Percentiles rank a stretch among this genome's conserved stretches.
These are phyloP conservation scores for Puntigrus tetrazona DNA, from an alignment of 2,113 vertebrate species.

Conservation along the genomic window DNA sequence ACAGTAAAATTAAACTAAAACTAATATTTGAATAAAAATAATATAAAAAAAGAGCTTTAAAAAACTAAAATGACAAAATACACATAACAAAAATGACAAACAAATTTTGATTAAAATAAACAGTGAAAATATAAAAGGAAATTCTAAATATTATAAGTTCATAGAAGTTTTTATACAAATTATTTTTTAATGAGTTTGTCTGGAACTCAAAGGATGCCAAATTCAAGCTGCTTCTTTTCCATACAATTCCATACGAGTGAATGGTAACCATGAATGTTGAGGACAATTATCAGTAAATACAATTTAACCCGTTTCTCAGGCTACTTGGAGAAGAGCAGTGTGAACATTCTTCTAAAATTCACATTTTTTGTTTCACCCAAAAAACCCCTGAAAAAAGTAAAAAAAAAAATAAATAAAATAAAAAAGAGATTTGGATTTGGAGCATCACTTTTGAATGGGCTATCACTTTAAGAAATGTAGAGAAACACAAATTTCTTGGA, in stretches of 20 bases:
- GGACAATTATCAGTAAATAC: not conserved
- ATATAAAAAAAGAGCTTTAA: too few species aligned
- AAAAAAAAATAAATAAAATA: not conserved
- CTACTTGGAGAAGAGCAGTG: not conserved
- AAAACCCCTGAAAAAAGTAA: too few species aligned
- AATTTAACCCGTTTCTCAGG: not conserved
- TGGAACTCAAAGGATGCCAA: not conserved
- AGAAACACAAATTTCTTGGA: not conserved
- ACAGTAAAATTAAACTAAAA: too few species aligned
- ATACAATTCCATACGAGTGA: not conserved
- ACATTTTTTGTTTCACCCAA: not conserved
- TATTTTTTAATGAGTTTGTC: too few species aligned
- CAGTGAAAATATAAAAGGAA: too few species aligned
- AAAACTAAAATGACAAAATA: too few species aligned
- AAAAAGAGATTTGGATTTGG: not conserved
- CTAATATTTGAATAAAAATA: too few species aligned
- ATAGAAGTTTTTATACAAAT: too few species aligned
- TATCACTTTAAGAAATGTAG: not conserved
- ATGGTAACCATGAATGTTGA: not conserved
- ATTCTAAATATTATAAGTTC: too few species aligned
- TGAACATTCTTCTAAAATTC: not conserved
- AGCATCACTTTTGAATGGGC: not conserved
- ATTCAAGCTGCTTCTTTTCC: not conserved
- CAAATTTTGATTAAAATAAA: too few species aligned
- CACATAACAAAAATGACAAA: too few species aligned